These are phyloP conservation scores for Coelinius sp. DNA, from an alignment of 2,888 invertebrate genomes.

Conservation along the genomic window DNA sequence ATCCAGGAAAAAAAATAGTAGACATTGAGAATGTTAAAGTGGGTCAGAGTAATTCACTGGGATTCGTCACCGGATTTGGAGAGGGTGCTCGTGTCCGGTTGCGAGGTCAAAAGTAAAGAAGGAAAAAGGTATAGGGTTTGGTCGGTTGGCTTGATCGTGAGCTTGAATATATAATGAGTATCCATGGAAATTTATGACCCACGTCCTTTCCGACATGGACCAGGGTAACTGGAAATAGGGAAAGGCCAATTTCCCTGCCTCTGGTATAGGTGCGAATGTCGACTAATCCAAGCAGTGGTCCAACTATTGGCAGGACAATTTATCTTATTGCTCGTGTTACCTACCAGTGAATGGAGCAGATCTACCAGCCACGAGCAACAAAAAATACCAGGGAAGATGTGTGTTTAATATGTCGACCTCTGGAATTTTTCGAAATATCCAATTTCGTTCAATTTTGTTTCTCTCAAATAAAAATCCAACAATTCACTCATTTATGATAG, in stretches of 20 bases:
- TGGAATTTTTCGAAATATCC: too few relatives aligned
- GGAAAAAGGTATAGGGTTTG: conserved; percentile 23
- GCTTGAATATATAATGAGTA: conserved; percentile 47
- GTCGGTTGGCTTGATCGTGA: conserved; percentile 36
- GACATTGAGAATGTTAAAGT: conserved; percentile 34
- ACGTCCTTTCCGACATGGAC: conserved; percentile 33
- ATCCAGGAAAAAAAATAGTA: conserved; percentile 27
- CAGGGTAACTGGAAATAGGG: neutral
- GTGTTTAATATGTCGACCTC: conserved; percentile 13
- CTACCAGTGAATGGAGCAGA: conserved; percentile 37
- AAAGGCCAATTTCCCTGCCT: conserved; percentile 30
- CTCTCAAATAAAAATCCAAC: conserved; percentile 19
- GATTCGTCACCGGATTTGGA: conserved; percentile 60
- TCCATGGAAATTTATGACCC: conserved; percentile 42
- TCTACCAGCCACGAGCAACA: conserved; percentile 22
- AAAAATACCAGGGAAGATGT: neutral
- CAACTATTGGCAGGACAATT: conserved; percentile 69
- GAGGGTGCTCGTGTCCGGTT: conserved; percentile 48
- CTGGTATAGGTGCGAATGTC: conserved; percentile 60
- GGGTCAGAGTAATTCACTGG: conserved; percentile 32
- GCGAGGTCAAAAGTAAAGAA: conserved; percentile 8
- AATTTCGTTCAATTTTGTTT: too few relatives aligned
- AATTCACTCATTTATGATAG: neutral
- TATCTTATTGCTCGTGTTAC: conserved; percentile 57
- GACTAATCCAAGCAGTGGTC: conserved; percentile 66